These are phyloP conservation scores for Flabesymbios commensalis DNA, from an alignment of 2,888 invertebrate species.

Conservation along the genomic window DNA sequence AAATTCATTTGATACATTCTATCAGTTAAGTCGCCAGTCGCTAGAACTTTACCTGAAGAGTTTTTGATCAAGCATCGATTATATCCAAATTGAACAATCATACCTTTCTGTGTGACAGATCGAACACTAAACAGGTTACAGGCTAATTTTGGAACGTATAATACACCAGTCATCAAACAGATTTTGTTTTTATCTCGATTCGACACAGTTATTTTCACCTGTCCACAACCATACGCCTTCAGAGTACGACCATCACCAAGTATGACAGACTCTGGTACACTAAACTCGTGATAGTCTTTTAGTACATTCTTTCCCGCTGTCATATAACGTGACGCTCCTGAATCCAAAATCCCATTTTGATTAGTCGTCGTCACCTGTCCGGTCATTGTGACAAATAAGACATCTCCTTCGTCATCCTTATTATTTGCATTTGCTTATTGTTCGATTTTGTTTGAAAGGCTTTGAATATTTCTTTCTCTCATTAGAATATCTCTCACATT, in stretches of 20 bases:
- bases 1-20: not conserved
- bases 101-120: not conserved
- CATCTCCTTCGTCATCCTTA: too few species aligned
- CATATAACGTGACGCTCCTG: conserved; percentile 12
- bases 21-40: not conserved
- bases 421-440: too few species aligned
- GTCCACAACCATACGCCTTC: not conserved
- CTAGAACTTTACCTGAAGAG: not conserved
- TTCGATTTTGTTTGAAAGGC: too few species aligned
- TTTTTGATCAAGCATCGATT: not conserved
- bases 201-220: not conserved
- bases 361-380: too few species aligned
- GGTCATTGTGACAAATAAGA: too few species aligned
- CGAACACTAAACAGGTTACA: not conserved
- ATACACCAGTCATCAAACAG: not conserved
- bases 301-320: not conserved
- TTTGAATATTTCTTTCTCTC: too few species aligned
- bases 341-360: conserved; percentile 10
- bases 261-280: not conserved
- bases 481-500: too few species aligned
- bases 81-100: not conserved
- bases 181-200: not conserved
- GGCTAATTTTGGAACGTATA: not conserved
- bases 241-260: not conserved
- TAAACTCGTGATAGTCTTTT: not conserved